Percentiles rank a stretch among this genome's conserved stretches.
phyloP scores from a whole-genome alignment of 2,888 invertebrate genomes.

The Stictocephala bisonia region DNA sequence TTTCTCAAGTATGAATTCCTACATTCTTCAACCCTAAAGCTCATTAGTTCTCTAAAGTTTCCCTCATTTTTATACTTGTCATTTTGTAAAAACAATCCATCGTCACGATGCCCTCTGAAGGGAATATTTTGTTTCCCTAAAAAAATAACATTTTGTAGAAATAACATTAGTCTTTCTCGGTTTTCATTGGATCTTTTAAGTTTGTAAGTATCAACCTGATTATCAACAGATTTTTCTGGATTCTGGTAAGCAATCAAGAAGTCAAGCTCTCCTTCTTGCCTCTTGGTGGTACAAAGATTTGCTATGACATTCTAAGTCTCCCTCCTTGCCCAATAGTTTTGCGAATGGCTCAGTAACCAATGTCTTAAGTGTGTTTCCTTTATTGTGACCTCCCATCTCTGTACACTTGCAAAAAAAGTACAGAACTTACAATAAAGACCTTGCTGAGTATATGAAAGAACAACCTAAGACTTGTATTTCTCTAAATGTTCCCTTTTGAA shows the following conservation, averaged over 20 bases:
- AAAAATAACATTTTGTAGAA: neutral
- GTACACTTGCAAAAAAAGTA: neutral
- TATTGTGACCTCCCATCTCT: neutral
- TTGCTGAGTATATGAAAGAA: neutral
- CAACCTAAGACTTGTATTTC: neutral
- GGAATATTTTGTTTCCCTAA: neutral
- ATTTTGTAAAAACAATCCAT: no score
- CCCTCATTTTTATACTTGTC: no score
- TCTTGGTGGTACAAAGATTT: neutral
- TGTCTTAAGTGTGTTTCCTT: neutral
- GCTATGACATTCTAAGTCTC: neutral
- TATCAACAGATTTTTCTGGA: neutral
- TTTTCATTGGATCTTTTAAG: neutral
- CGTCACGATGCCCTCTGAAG: neutral
- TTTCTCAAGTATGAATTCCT: no score
- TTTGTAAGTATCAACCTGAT: neutral
- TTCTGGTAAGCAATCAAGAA: neutral
- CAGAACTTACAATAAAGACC: neutral
- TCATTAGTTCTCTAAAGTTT: no score
- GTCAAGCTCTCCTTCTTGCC: neutral
- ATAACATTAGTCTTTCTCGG: neutral
- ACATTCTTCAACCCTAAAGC: no score
- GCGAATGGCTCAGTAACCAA: neutral
- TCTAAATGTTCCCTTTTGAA: neutral
- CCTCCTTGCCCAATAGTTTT: neutral